These are phyloP conservation scores for Sycophila texana DNA, from an alignment of 2,888 invertebrate genomes.

Conservation along the genomic window DNA sequence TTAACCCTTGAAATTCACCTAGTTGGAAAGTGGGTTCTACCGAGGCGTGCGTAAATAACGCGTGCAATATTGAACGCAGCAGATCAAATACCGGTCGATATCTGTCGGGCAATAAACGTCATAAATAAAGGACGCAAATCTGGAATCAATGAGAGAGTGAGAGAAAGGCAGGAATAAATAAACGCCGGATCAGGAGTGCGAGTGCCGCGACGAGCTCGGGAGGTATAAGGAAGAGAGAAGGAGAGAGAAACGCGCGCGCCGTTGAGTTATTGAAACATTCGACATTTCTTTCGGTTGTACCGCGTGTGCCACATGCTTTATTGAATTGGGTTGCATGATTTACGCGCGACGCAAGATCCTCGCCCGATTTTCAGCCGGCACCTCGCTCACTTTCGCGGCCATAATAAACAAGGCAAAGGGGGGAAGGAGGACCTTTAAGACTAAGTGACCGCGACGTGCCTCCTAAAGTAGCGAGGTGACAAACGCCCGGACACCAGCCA, in stretches of 20 bases:
- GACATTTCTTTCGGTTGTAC: conserved; percentile 66
- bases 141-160: conserved; percentile 8
- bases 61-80: background rate
- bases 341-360: conserved; percentile 55
- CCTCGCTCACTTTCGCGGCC: background rate
- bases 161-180: conserved; percentile 14
- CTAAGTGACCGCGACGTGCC: conserved; percentile 43
- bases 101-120: conserved; percentile 22
- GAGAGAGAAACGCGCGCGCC: conserved; percentile 58
- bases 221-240: conserved; percentile 46
- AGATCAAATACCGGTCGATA: conserved; percentile 1
- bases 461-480: conserved; percentile 44
- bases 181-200: background rate
- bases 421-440: conserved; percentile 15
- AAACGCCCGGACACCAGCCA: conserved; percentile 22
- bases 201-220: background rate
- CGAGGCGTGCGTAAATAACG: background rate
- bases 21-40: no score
- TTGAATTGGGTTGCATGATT: conserved; percentile 72
- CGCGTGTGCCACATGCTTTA: conserved; percentile 64
- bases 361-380: conserved; percentile 9
- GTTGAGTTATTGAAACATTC: conserved; percentile 69
- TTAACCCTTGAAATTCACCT: no score
- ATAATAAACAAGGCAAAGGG: conserved; percentile 1
- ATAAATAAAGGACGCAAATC: conserved; percentile 34